Conservation (phyloP, 2,888 invertebrate genomes). For the Anorthoa munda region DNA sequence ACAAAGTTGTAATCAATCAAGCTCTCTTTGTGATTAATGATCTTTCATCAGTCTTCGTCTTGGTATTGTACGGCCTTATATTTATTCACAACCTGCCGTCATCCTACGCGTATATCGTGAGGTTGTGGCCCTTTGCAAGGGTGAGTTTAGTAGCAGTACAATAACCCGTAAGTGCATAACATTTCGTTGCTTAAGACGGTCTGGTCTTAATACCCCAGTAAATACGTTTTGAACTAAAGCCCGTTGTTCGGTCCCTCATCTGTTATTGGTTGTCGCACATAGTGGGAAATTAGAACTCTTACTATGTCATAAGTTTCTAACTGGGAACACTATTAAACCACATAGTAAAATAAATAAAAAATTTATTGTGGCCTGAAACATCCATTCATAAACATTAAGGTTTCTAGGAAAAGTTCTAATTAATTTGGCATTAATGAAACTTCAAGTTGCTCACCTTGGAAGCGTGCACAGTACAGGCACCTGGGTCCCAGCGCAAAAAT, state of each 20-base stretch:
- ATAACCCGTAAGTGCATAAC: not conserved
- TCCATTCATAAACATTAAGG: not conserved
- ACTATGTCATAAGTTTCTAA: not conserved
- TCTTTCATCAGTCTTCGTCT: not conserved
- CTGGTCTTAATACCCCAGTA: not conserved
- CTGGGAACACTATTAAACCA: no score
- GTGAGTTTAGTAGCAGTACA: slow-evolving; percentile 10
- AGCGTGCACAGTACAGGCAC: not conserved
- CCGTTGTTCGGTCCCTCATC: not conserved
- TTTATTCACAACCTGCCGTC: slow-evolving; percentile 21
- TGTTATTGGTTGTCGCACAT: not conserved
- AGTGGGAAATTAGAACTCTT: not conserved
- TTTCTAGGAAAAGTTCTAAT: not conserved
- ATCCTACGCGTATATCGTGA: not conserved
- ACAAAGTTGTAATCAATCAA: slow-evolving; percentile 36
- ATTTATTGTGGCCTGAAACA: no score
- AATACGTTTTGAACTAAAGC: not conserved
- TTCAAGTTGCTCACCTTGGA: not conserved
- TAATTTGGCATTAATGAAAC: not conserved
- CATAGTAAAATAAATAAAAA: no score
- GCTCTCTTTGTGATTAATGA: slow-evolving; percentile 31
- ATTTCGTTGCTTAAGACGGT: slow-evolving; percentile 1
- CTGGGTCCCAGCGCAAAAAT: no score
- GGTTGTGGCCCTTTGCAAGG: slow-evolving; percentile 9
- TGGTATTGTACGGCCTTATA: not conserved